These are phyloP conservation scores for Anthoptus insignis DNA, from an alignment of 2,888 invertebrate species.

Conservation along the genomic window DNA sequence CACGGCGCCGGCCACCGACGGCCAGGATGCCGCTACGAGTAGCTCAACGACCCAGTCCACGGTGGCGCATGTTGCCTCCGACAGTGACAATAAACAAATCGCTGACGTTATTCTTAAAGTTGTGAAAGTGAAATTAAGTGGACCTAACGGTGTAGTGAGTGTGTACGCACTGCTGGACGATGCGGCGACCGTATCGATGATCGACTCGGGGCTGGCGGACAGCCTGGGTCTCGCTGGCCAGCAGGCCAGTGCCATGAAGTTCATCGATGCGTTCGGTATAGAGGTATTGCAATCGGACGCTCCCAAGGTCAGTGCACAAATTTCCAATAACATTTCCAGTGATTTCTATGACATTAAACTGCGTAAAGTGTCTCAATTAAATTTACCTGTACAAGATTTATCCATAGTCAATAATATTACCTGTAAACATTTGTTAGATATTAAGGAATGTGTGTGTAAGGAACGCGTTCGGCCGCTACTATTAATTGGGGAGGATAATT, in stretches of 20 bases:
- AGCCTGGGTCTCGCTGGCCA: constrained; percentile 10
- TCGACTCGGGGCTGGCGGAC: constrained; percentile 15
- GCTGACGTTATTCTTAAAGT: constrained; percentile 13
- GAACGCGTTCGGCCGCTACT: constrained; percentile 12
- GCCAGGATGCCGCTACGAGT: neutral
- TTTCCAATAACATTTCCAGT: neutral
- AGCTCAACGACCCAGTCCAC: too few species aligned
- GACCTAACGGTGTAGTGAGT: constrained; percentile 12
- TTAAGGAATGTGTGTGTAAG: constrained; percentile 21
- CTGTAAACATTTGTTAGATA: constrained; percentile 2
- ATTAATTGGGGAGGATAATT: constrained; percentile 33
- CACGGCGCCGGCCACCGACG: neutral
- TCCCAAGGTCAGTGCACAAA: constrained; percentile 11
- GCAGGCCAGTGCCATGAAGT: constrained; percentile 14
- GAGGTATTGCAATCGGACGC: constrained; percentile 28
- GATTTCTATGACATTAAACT: constrained; percentile 12
- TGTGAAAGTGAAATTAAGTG: constrained; percentile 15
- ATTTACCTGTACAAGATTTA: constrained; percentile 19
- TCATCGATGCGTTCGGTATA: constrained; percentile 23
- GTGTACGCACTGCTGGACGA: constrained; percentile 22
- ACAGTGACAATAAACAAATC: neutral
- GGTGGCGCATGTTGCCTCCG: neutral
- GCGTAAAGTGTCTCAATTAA: constrained; percentile 26
- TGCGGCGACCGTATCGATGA: constrained; percentile 26
- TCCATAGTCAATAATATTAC: constrained; percentile 6